These are phyloP conservation scores for Tragelaphus strepsiceros DNA, from an alignment of 2,113 vertebrate genomes.

Conservation along the genomic window DNA sequence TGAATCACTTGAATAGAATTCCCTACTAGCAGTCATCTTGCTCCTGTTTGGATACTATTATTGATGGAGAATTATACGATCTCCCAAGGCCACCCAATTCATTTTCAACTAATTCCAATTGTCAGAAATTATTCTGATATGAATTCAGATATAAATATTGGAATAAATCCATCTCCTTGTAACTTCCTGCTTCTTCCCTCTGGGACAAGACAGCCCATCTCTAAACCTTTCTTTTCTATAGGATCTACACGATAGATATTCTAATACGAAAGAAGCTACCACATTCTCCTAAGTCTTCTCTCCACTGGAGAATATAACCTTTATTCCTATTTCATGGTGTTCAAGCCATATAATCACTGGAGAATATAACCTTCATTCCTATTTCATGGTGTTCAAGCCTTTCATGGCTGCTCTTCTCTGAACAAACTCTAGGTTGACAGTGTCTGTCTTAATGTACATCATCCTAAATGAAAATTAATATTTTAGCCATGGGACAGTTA, in stretches of 20 bases:
- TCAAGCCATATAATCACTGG: neutral
- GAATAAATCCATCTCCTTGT: neutral
- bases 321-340: neutral
- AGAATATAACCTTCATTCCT: neutral
- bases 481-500: neutral
- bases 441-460: neutral
- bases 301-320: neutral
- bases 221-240: neutral
- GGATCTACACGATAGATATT: neutral
- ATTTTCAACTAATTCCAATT: conserved; percentile 3
- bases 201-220: neutral
- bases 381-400: neutral
- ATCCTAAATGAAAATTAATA: neutral
- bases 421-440: neutral
- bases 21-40: neutral
- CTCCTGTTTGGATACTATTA: neutral
- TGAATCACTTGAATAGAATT: neutral
- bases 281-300: neutral
- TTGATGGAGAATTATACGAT: neutral
- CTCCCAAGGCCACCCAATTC: neutral
- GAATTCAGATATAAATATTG: conserved; percentile 30
- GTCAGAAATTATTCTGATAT: conserved; percentile 9
- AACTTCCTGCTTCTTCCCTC: neutral
- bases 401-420: neutral
- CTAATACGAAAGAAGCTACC: neutral